Base-by-base conservation (phyloP, 2,888 invertebrate genomes). In the Apoderus coryli region DNA sequence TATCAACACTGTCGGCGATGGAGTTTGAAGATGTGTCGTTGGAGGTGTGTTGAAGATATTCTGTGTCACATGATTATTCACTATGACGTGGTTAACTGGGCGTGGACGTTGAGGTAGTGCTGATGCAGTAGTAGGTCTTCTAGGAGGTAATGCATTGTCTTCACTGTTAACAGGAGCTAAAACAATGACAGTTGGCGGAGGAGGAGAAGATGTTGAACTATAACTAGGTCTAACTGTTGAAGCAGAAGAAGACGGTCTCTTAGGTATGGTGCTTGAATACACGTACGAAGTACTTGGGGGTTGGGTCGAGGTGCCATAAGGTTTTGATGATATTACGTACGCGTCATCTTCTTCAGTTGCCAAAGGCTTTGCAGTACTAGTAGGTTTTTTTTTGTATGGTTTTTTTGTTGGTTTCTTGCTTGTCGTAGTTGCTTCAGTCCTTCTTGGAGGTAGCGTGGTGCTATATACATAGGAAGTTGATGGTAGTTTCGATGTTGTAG, bases 1-100 rank as follows among this genome's bases (percentile, higher is more conserved):
- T 7, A 76, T 76, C 3, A 72, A 59, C 4, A 75, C 62, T 0
- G 75, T 74, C 2, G 75, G 71, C 2, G 66, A 64, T 6, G 74
- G 71, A 30, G 60, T 60, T 15, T 69, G 65, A 27, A 31, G 31
- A 2, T 29, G 33, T 15, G 25, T 32, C 14, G 36, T 33, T 10
- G 34, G 25, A 32, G 33, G 37, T 61, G 49, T 53, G 37, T 52
- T 54, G 41, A 52, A 69, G 57, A 44, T 67, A 9, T 69, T 70
- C 5, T 69, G 67, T 29, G 64, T 65, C 14, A 70, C 66, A 40
- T 69, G 65, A 40, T 71, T 71, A 40, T 71, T 72, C 0, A 72
- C 69, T 3, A 70, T 71, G 1, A 72, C 68, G 29, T 53, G 53
- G 26, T 57, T 51, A 7, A 56, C 48, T 55, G 69, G 51, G 64